Evolutionary conservation across 2,797 vertebrate genomes (phyloP), one percentile per base, ranked within the genome.

Genomic region (Distichodus sexfasciatus): DNA sequence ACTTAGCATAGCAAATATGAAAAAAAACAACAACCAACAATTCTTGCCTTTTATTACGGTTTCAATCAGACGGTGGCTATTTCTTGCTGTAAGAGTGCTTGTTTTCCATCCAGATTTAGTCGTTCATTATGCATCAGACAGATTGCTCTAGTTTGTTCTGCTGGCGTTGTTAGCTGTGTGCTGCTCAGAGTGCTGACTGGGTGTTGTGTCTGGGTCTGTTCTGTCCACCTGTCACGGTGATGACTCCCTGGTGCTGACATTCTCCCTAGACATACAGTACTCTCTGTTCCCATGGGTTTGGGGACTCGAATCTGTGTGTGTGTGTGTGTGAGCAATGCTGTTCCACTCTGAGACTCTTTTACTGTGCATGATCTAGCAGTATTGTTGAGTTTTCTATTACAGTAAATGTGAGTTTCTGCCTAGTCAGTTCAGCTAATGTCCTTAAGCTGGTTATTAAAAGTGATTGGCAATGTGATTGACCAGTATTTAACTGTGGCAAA

Each of bases 181-280:
- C 69, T 75, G 75, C 69, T 57, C 24, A 41, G 33, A 72, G 33
- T 72, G 64, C 69, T 75, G 75, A 72, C 61, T 8, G 73, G 59
- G 70, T 73, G 66, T 73, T 64, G 55, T 62, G 67, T 78, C 76
- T 68, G 74, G 69, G 58, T 75, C 79, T 74, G 79, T 73, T 79
- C 36, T 68, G 54, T 72, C 76, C 74, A 79, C 69, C 68, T 76
- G 71, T 75, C 66, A 67, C 53, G 68, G 3, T 44, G 62, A 76
- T 68, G 74, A 71, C 75, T 69, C 43, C 69, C 47, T 31, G 58
- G 43, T 66, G 68, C 31, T 58, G 61, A 19, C 28, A 29, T 66
- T 74, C 11, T 67, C 24, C 14, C 12, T 53, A 21, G 26, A 71
- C 53, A 47, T 57, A n/a, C n/a, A n/a, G n/a, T n/a, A 54, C 31